Evolutionary conservation across 30 jellyfish, hydroid and myxozoan species (phyloP).

Genomic region (Catostylus mosaicus): DNA sequence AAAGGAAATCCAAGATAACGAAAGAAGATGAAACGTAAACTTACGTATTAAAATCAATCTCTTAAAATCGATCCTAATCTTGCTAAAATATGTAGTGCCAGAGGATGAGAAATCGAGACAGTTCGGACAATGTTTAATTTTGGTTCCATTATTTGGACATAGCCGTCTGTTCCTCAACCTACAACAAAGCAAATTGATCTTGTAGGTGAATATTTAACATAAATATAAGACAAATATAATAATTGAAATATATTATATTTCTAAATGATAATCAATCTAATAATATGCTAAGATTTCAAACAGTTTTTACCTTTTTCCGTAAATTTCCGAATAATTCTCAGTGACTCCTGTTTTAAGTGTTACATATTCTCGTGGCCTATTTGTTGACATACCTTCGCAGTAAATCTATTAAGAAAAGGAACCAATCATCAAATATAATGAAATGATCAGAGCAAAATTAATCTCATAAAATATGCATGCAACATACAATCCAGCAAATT

Average conservation of each 20-base stretch:
- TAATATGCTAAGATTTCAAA: neutral
- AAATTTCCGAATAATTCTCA: conserved; percentile 90
- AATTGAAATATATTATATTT: too few relatives aligned
- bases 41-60: conserved; percentile 82
- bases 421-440: neutral
- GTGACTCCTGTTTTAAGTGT: conserved; percentile 79
- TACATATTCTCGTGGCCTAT: conserved; percentile 89
- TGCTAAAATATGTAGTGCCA: conserved; percentile 94
- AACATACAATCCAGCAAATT: too few relatives aligned
- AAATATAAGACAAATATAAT: too few relatives aligned
- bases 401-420: conserved; percentile 48
- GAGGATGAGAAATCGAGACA: conserved; percentile 97
- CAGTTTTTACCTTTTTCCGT: conserved; percentile 68
- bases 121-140: conserved; percentile 66
- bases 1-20: neutral
- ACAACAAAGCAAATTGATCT: neutral
- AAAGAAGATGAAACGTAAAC: conserved; percentile 5
- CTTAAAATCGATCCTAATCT: conserved; percentile 85
- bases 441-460: too few relatives aligned
- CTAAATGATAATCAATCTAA: neutral
- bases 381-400: conserved; percentile 90
- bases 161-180: conserved; percentile 67
- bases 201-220: too few relatives aligned
- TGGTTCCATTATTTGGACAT: conserved; percentile 90
- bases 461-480: too few relatives aligned